A percentile compares a stretch with the other conserved stretches of the same genome.
Evolutionary conservation across 2,888 invertebrate genomes (phyloP).

Genomic region (Patella pellucida): DNA sequence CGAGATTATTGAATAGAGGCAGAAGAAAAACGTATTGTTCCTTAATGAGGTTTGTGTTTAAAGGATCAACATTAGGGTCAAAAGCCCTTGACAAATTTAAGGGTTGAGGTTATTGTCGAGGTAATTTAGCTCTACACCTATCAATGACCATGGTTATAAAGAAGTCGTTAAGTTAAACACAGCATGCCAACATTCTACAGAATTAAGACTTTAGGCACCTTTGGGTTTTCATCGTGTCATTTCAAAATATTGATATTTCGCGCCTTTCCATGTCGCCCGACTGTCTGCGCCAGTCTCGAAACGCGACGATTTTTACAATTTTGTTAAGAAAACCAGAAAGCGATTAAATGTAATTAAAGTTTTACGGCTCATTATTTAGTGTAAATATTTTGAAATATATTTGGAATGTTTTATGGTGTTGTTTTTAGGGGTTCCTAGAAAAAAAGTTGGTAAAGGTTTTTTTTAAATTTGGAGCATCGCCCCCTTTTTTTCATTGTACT

Average conservation of each 20-base stretch:
- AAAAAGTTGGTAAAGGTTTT: too few species aligned
- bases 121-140: background rate
- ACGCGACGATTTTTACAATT: background rate
- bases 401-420: too few species aligned
- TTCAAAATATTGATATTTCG: conserved; percentile 1
- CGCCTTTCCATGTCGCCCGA: conserved; percentile 3
- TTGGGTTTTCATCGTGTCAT: background rate
- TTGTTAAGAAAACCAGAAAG: background rate
- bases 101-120: background rate
- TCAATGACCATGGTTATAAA: too few species aligned
- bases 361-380: too few species aligned
- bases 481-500: too few species aligned
- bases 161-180: background rate
- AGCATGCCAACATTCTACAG: background rate
- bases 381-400: too few species aligned
- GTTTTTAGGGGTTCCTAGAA: too few species aligned
- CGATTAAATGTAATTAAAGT: background rate
- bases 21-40: background rate
- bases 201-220: too few species aligned
- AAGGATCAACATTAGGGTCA: conserved; percentile 8
- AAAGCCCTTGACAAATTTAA: conserved; percentile 2
- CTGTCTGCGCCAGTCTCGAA: background rate
- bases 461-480: too few species aligned
- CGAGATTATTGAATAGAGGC: background rate
- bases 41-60: background rate